Conservation (phyloP, 92 coral and sea anemone genomes). For the Chrysogorgia sp. region DNA sequence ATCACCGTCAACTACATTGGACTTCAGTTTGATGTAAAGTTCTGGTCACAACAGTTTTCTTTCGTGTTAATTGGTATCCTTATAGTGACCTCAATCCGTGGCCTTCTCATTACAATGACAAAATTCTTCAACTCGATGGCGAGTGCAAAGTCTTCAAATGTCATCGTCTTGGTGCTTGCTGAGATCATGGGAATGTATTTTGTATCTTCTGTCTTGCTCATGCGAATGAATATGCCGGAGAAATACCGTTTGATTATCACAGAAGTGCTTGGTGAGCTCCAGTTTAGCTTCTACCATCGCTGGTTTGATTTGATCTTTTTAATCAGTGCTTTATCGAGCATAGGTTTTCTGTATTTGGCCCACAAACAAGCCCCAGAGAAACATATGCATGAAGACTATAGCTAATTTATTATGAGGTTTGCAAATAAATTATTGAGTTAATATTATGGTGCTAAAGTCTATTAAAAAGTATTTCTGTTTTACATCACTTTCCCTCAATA, state of each 20-base stretch:
- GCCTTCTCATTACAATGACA: conserved; percentile 90
- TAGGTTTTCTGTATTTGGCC: conserved; percentile 93
- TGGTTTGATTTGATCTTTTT: conserved; percentile 99
- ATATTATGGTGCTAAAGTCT: too few relatives aligned
- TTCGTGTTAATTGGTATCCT: conserved; percentile 88
- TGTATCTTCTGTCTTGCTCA: conserved; percentile 91
- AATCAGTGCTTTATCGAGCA: conserved; percentile 94
- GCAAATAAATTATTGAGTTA: background rate
- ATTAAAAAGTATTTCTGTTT: too few relatives aligned
- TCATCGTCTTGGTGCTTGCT: conserved; percentile 87
- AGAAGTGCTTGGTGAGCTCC: conserved; percentile 92
- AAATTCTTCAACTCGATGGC: conserved; percentile 99
- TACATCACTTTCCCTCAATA: too few relatives aligned
- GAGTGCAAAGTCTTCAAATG: conserved; percentile 91
- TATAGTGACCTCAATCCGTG: conserved; percentile 97
- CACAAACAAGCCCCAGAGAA: conserved; percentile 99
- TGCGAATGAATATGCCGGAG: conserved; percentile 99
- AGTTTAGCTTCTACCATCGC: conserved; percentile 95
- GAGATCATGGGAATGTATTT: conserved; percentile 99
- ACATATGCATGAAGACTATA: conserved; percentile 75
- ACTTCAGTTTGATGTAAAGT: conserved; percentile 80
- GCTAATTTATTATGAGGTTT: background rate
- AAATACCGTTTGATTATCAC: conserved; percentile 91
- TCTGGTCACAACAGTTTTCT: conserved; percentile 97
- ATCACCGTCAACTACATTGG: conserved; percentile 97